Evolutionary conservation across 2,888 invertebrate species (phyloP).

Genomic region (Ophion ventricosus): DNA sequence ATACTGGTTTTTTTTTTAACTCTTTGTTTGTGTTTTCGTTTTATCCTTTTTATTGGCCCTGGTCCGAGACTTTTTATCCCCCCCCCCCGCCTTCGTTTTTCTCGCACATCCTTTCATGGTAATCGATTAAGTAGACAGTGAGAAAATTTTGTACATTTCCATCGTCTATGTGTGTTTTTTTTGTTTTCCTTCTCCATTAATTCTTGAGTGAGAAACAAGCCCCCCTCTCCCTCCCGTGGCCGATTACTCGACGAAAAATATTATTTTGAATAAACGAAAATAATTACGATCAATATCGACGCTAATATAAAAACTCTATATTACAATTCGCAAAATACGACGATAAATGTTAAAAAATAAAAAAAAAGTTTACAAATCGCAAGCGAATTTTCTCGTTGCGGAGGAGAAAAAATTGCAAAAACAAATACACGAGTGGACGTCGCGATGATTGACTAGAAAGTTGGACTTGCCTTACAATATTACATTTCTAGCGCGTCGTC

Average conservation of each 20-base stretch:
- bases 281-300: neutral
- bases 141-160: conserved; percentile 75
- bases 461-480: conserved; percentile 62
- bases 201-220: conserved; percentile 50
- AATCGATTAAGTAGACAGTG: conserved; percentile 70
- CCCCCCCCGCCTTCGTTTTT: conserved; percentile 37
- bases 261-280: neutral
- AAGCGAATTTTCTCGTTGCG: neutral
- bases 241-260: conserved; percentile 20
- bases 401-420: neutral
- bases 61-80: conserved; percentile 61
- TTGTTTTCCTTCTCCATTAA: conserved; percentile 2
- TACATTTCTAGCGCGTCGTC: conserved; percentile 56
- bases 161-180: conserved; percentile 49
- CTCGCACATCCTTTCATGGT: conserved; percentile 51
- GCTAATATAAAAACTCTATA: neutral
- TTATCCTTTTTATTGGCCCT: conserved; percentile 67
- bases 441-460: conserved; percentile 72
- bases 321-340: neutral
- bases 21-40: conserved; percentile 60
- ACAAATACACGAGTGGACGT: conserved; percentile 60
- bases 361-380: neutral
- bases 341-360: neutral
- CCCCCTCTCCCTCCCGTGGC: neutral
- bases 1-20: conserved; percentile 56